Evolutionary conservation across 2,888 invertebrate species (phyloP).

Genomic region (Chirona hameri): DNA sequence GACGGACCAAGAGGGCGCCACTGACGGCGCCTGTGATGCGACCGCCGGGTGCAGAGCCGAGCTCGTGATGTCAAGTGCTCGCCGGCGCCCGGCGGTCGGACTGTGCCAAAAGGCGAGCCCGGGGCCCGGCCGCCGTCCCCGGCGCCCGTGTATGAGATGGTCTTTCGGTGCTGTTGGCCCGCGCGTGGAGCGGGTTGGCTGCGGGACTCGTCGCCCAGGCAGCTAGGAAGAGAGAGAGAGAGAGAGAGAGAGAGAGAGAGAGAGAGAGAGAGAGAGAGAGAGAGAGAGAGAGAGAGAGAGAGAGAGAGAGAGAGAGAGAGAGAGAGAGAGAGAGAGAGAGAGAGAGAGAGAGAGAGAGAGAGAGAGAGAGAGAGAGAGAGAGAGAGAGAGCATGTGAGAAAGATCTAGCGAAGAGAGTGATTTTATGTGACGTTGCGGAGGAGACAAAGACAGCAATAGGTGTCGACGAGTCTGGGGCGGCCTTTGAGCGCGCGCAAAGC

Average conservation of each 20-base stretch:
- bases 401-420: too few species aligned
- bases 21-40: too few species aligned
- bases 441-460: constrained; percentile 9
- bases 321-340: neutral
- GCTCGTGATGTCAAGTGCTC: too few species aligned
- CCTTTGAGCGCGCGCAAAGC: neutral
- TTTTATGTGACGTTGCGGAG: too few species aligned
- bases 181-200: neutral
- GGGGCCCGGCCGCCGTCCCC: neutral
- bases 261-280: constrained; percentile 28
- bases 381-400: too few species aligned
- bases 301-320: constrained; percentile 34
- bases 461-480: neutral
- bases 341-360: too few species aligned
- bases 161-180: neutral
- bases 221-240: constrained; percentile 10
- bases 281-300: constrained; percentile 32
- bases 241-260: constrained; percentile 28
- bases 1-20: too few species aligned
- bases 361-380: too few species aligned
- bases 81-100: neutral
- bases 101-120: neutral
- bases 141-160: neutral
- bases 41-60: too few species aligned
- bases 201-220: neutral